Evolutionary conservation across 2,888 invertebrate species (phyloP).

Genomic region (Crocallis elinguaria): DNA sequence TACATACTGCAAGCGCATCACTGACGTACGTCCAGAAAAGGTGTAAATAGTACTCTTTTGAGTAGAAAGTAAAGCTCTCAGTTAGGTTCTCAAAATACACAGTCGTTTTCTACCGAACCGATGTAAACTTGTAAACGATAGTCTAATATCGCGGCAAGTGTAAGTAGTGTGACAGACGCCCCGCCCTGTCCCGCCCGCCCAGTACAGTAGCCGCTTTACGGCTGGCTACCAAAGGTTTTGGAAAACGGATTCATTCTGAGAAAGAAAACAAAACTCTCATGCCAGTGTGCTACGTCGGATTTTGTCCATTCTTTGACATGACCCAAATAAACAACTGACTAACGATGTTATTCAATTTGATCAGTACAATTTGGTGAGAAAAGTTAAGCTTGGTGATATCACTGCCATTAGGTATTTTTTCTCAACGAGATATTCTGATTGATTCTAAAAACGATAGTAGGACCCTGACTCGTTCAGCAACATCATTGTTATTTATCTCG

Average conservation of each 20-base stretch:
- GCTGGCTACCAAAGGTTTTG: slow-evolving; percentile 8
- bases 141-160: slow-evolving; percentile 60
- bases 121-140: slow-evolving; percentile 47
- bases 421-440: background rate
- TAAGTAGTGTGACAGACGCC: slow-evolving; percentile 59
- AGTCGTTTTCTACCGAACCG: slow-evolving; percentile 11
- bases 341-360: no score
- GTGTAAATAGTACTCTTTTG: no score
- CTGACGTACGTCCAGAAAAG: no score
- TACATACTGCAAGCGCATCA: no score
- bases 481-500: slow-evolving; percentile 82
- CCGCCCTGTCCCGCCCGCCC: slow-evolving; percentile 35
- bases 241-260: background rate
- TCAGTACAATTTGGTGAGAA: no score
- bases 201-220: slow-evolving; percentile 7
- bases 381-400: no score
- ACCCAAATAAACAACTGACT: no score
- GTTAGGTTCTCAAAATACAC: background rate
- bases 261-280: background rate
- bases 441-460: slow-evolving; percentile 6
- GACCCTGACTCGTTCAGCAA: slow-evolving; percentile 51
- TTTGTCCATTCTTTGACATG: no score
- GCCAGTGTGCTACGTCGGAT: background rate
- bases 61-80: background rate
- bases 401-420: no score